Conservation (phyloP, 1,140 invertebrate genomes). For the Neodiprion lecontei region DNA sequence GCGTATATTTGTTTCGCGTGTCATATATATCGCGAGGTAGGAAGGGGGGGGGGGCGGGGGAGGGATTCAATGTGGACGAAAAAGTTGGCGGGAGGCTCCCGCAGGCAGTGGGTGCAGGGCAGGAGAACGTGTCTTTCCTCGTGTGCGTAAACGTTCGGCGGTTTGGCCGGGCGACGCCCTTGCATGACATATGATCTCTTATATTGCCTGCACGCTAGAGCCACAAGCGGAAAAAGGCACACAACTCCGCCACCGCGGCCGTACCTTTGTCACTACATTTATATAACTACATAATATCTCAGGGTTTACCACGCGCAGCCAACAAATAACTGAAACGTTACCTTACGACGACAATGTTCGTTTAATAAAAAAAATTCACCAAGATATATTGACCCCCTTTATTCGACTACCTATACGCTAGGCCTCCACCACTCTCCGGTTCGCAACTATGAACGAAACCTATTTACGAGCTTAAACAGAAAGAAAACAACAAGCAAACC, state of each 20-base stretch:
- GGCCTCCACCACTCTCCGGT: too few relatives aligned
- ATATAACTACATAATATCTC: constrained; percentile 47
- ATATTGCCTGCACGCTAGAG: constrained; percentile 47
- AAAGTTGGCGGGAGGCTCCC: too few relatives aligned
- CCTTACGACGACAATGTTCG: constrained; percentile 24
- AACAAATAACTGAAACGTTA: constrained; percentile 41
- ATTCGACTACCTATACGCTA: too few relatives aligned
- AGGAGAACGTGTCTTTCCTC: too few relatives aligned
- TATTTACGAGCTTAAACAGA: too few relatives aligned
- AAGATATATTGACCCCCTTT: neutral
- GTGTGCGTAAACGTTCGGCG: neutral
- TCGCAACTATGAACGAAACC: too few relatives aligned
- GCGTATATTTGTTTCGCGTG: too few relatives aligned
- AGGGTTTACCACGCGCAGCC: constrained; percentile 39
- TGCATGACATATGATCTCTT: constrained; percentile 55
- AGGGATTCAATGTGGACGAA: too few relatives aligned
- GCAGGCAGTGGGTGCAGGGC: too few relatives aligned
- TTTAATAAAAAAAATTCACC: constrained; percentile 39
- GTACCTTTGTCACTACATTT: constrained; percentile 33
- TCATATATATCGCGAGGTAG: too few relatives aligned
- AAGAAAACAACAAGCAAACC: too few relatives aligned
- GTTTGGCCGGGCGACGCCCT: constrained; percentile 23
- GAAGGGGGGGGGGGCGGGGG: too few relatives aligned
- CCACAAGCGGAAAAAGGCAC: constrained; percentile 13
- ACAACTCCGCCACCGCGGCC: constrained; percentile 26